A percentile compares a stretch with the other conserved stretches of the same genome.
phyloP scores from a whole-genome alignment of 2,888 invertebrate species.

The Chymomyza fuscimana region DNA sequence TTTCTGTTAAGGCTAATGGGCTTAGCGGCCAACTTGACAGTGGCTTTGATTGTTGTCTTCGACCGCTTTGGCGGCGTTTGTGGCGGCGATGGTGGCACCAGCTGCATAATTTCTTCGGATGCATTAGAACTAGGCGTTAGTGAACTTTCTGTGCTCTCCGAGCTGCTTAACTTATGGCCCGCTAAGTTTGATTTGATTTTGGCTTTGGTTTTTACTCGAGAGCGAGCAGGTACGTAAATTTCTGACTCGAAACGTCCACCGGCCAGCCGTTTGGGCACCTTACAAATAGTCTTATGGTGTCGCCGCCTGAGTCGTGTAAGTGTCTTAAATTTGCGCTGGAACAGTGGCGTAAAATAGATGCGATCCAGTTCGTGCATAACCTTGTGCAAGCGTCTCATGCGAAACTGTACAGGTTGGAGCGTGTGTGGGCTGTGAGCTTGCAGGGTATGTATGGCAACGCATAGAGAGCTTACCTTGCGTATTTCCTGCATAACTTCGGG shows the following conservation, averaged over 20 bases:
- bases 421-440: not conserved
- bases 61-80: constrained; percentile 5
- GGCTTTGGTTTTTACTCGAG: not conserved
- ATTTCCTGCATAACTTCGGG: constrained; percentile 81
- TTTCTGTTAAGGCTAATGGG: not conserved
- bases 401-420: constrained; percentile 52
- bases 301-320: constrained; percentile 52
- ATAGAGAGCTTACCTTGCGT: constrained; percentile 65
- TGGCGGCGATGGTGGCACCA: too few relatives aligned
- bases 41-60: not conserved
- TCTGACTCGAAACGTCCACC: constrained; percentile 17
- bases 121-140: not conserved
- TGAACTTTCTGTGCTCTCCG: constrained; percentile 23
- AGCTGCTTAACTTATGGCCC: not conserved
- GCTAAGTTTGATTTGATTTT: not conserved
- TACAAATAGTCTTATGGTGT: constrained; percentile 43
- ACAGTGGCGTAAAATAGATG: constrained; percentile 75
- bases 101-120: constrained; percentile 7
- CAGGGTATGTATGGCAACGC: not conserved
- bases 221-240: too few relatives aligned
- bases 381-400: constrained; percentile 69
- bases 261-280: constrained; percentile 30
- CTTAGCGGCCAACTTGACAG: not conserved
- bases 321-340: constrained; percentile 63
- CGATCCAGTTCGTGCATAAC: constrained; percentile 75